Evolutionary conservation across 2,113 vertebrate species (phyloP), one percentile per base, ranked within the genome.

Genomic region (Brienomyrus brachyistius): DNA sequence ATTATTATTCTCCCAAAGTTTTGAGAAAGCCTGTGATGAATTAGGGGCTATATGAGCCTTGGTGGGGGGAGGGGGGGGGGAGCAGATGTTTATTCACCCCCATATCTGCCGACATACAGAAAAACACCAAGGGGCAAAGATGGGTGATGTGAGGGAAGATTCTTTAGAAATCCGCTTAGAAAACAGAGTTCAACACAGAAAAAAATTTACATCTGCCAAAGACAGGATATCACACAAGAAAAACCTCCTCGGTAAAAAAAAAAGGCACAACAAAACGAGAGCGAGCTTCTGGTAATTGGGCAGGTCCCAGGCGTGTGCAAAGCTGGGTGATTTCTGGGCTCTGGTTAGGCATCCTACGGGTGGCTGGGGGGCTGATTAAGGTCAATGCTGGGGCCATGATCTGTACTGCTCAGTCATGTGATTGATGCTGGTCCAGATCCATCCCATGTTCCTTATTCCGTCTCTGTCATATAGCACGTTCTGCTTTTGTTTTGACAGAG

Each of bases 171-270:
- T 77, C 31, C 2, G 13, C 4, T 45, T 17, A 84, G 31, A 89
- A 83, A 51, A 89, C 35, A 23, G 15, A 23, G n/a, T 23, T 48
- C 45, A 40, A 23, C 50, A 15, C 6, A 43, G 45, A 45, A 43
- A 84, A 89, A 62, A 59, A 43, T 2, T 8, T 17, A 50, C 1
- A 35, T 9, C n/a, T 85, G 51, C 23, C 84, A 48, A 54, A 91
- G 90, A 93, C 94, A 95, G 94, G 93, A 94, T 95, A 94, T 94
- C 89, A 91, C 89, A 92, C 89, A 92, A 90, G 84, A 91, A 48
- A 92, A 92, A 90, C 91, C 90, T 93, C 88, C 92, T 91, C 31
- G 15, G 92, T 92, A 92, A 94, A 93, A 90, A 92, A 13, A 93
- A 91, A 89, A 93, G 87, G 83, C 0, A 77, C n/a, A 74, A 35